A percentile compares a stretch with the other conserved stretches of the same genome.
These are phyloP conservation scores for Dugesia japonica DNA, from an alignment of 2,888 invertebrate species.

Conservation along the genomic window DNA sequence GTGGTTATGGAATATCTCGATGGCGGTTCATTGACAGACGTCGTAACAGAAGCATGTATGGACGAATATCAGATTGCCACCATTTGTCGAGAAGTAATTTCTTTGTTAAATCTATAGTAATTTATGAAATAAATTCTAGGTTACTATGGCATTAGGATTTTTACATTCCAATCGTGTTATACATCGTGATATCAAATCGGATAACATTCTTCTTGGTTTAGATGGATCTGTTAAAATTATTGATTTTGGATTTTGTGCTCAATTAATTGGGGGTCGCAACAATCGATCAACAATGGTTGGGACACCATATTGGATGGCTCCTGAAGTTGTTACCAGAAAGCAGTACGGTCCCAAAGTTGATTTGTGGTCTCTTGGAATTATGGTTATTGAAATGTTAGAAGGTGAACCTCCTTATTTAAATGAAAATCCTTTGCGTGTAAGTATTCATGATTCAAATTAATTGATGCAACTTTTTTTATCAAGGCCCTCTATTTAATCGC, in stretches of 20 bases:
- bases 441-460: constrained; percentile 40
- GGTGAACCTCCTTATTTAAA: constrained; percentile 83
- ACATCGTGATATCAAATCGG: constrained; percentile 55
- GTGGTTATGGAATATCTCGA: constrained; percentile 78
- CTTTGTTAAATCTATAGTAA: background rate
- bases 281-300: constrained; percentile 83
- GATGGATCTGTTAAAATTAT: constrained; percentile 57
- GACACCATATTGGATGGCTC: constrained; percentile 95
- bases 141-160: constrained; percentile 84
- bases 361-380: constrained; percentile 58
- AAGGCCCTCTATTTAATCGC: constrained; percentile 21
- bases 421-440: constrained; percentile 61
- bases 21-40: constrained; percentile 79
- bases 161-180: constrained; percentile 58
- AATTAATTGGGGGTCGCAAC: constrained; percentile 71
- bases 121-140: background rate
- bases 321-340: constrained; percentile 59
- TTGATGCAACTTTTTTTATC: background rate
- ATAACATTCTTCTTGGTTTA: constrained; percentile 55
- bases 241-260: constrained; percentile 95
- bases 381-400: constrained; percentile 85
- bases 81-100: constrained; percentile 68
- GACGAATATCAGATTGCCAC: constrained; percentile 89
- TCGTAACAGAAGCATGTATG: constrained; percentile 88
- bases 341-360: constrained; percentile 68